Evolutionary conservation across 1,140 invertebrate genomes (phyloP).

Genomic region (Bacillus rossius): DNA sequence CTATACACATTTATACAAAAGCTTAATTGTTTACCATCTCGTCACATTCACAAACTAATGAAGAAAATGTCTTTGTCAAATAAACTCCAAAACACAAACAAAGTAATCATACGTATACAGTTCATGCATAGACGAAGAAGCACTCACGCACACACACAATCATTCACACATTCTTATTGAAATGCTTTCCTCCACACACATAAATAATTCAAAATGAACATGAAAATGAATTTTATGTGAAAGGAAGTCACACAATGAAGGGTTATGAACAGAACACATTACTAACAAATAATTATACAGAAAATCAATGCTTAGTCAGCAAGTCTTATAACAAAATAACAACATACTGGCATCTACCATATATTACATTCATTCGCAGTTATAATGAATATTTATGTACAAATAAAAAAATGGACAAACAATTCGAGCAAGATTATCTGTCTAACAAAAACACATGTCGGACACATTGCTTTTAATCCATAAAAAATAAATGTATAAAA

Average conservation of each 20-base stretch:
- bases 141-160: conserved; percentile 2
- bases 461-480: not conserved
- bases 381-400: not conserved
- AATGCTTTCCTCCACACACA: too few species aligned
- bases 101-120: conserved; percentile 1
- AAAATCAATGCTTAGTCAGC: not conserved
- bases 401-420: conserved; percentile 3
- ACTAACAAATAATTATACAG: not conserved
- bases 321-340: not conserved
- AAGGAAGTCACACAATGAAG: not conserved
- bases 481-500: conserved; percentile 2
- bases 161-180: not conserved
- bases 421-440: not conserved
- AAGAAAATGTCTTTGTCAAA: not conserved
- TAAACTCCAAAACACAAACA: not conserved
- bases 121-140: conserved; percentile 1
- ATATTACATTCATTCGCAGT: not conserved
- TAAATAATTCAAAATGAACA: not conserved
- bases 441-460: not conserved
- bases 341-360: not conserved
- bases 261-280: not conserved
- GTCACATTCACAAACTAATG: not conserved
- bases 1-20: conserved; percentile 2
- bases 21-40: not conserved
- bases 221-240: not conserved